These are phyloP conservation scores for Silurus glanis DNA, from an alignment of 2,113 vertebrate genomes.

Conservation along the genomic window DNA sequence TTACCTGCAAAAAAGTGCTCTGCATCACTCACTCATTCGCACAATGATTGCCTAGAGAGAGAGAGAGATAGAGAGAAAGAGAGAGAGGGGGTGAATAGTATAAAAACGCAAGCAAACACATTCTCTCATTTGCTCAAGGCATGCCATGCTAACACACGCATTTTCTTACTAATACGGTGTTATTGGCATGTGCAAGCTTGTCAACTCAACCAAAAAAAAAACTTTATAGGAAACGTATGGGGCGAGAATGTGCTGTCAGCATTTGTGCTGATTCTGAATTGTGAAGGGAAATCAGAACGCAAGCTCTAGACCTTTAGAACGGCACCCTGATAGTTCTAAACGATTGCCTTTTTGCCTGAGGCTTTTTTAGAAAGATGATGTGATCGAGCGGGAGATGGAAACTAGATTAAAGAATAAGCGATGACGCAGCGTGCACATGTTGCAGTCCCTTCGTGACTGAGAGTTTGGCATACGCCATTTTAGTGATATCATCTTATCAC, in stretches of 20 bases:
- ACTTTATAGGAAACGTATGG: background rate
- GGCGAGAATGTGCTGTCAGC: background rate
- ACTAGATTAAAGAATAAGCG: background rate
- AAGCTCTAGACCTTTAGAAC: background rate
- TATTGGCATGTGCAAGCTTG: constrained; percentile 1
- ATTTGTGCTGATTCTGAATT: background rate
- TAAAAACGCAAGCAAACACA: background rate
- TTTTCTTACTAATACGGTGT: background rate
- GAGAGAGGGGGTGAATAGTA: background rate
- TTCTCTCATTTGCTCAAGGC: constrained; percentile 22
- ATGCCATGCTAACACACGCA: background rate
- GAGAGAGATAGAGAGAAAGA: constrained; percentile 38
- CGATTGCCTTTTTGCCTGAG: background rate
- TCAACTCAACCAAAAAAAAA: background rate
- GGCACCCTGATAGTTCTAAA: background rate
- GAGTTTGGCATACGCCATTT: background rate
- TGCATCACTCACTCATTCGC: constrained; percentile 76
- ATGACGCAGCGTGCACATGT: too few species aligned
- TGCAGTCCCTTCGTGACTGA: background rate
- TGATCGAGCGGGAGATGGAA: background rate
- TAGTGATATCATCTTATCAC: background rate
- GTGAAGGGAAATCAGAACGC: background rate
- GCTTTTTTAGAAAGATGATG: background rate
- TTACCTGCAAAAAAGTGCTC: constrained; percentile 70
- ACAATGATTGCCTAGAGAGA: constrained; percentile 59